Evolutionary conservation across 2,888 invertebrate species (phyloP).

Genomic region (Drosophila macrospina): DNA sequence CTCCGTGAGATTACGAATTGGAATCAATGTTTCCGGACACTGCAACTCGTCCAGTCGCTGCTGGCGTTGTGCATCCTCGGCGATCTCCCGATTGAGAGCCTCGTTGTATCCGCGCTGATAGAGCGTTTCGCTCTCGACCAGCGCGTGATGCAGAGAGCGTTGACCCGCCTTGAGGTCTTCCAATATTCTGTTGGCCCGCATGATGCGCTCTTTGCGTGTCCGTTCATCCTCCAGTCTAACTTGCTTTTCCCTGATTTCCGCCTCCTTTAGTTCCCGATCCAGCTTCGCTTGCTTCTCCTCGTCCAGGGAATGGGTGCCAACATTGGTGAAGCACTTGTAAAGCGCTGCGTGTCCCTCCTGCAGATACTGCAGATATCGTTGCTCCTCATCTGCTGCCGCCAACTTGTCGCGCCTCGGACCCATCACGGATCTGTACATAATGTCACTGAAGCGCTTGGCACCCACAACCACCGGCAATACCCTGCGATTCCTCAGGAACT

Average conservation of each 20-base stretch:
- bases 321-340: constrained; percentile 38
- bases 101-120: constrained; percentile 48
- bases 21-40: constrained; percentile 55
- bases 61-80: constrained; percentile 39
- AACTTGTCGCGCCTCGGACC: constrained; percentile 24
- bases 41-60: constrained; percentile 38
- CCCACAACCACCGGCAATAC: constrained; percentile 57
- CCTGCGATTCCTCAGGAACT: constrained; percentile 16
- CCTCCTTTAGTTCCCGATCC: background rate
- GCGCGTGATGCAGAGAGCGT: constrained; percentile 41
- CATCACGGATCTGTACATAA: constrained; percentile 50
- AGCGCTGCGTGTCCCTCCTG: constrained; percentile 61
- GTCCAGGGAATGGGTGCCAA: constrained; percentile 17
- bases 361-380: constrained; percentile 53
- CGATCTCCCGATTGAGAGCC: constrained; percentile 52
- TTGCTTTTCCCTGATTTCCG: constrained; percentile 16
- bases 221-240: constrained; percentile 30
- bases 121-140: constrained; percentile 49
- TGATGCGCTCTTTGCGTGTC: constrained; percentile 56
- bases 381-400: constrained; percentile 50
- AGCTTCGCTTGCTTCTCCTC: constrained; percentile 15
- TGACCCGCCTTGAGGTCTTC: constrained; percentile 61
- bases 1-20: constrained; percentile 43
- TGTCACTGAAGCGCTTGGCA: constrained; percentile 53
- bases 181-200: constrained; percentile 55